Base-by-base conservation (phyloP, 2,797 vertebrate species). In the Cynodonichthys magdalenae region DNA sequence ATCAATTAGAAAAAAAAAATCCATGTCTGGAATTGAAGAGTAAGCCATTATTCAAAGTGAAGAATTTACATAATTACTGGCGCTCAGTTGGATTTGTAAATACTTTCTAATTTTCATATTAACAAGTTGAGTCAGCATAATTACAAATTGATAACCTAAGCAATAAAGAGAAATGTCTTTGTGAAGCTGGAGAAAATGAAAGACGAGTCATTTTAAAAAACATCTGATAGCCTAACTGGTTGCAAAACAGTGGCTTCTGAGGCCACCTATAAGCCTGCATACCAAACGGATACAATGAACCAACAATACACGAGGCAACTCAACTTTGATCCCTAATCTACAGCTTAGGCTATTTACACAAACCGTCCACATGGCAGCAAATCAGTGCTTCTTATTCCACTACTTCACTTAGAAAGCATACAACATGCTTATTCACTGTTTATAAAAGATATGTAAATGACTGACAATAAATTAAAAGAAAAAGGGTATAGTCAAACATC, bases 261-360 rank as follows among this genome's bases (percentile, higher is more conserved):
- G 29, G 47, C 52, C 45, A 65, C 18, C 60, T 67, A 18, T 2
- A 63, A 54, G 20, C 12, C 39, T 41, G 9, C 45, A 52, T 19
- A 55, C 34, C 10, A 2, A 72, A 59, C 50, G 29, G 39, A 55
- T 31, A 24, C 1, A 44, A 44, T 11, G 50, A 50, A 61, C 39
- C 45, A 60, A 59, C 57, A 36, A 53, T 3, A 46, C 5, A 66
- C 54, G 15, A 48, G 19, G 18, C 53, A 75, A 53, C 41, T 69
- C n/a, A 74, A 74, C 64, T 58, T 56, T 79, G 42, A 73, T 55
- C 60, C 65, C 52, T 60, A 47, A 59, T 2, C 42, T 46, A 52
- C 53, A 65, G 45, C 64, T 71, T 59, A 63, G 55, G 46, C 24
- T 9, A 17, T 56, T 39, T 50, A 15, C 34, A 70, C 24, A 55